Base-by-base conservation (phyloP, 2,888 invertebrate genomes). In the Bembecia ichneumoniformis region DNA sequence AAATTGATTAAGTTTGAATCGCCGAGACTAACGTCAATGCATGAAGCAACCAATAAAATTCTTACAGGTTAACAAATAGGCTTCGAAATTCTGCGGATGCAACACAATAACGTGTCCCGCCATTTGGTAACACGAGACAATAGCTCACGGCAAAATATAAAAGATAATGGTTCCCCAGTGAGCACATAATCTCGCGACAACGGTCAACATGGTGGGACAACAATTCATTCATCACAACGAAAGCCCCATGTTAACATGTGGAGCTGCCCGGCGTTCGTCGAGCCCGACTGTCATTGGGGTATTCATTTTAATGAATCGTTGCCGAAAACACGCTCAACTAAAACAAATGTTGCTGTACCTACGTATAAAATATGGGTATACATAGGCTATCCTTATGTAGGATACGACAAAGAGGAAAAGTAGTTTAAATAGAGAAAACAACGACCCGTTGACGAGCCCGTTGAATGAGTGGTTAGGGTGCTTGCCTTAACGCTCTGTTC, bases 111-210 rank as follows among this genome's bases (percentile, higher is more conserved):
- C 14, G 40, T 40, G 40, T 40, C 40, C n/a, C 40, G 11, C n/a
- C 40, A n/a, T 40, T 14, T 40, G 40, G 40, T 40, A 40, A 40
- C 40, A 40, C 40, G 40, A 14, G 13, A 40, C 40, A 40, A 40
- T 40, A 40, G 14, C 40, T 40, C 44, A 44, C 15, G 15, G 16
- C 16, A 44, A 35, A 59, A 64, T 63, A 40, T 14, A 59, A 59
- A 66, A 64, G 61, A 60, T 64, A 64, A 66, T 64, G 64, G 58
- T 63, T 66, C 57, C 57, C 57, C 55, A 57, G 58, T 59, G 63
- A 63, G 61, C 62, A 58, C 62, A 63, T 74, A 72, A 74, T 75
- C 71, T 64, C 64, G 48, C 71, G 70, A 70, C 68, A 66, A 63
- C 66, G 71, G 73, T 68, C 64, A 64, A 50, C 59, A 40, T 40